Evolutionary conservation across 30 jellyfish, hydroid and myxozoan genomes (phyloP).

Genomic region (Phacellophora camtschatica): DNA sequence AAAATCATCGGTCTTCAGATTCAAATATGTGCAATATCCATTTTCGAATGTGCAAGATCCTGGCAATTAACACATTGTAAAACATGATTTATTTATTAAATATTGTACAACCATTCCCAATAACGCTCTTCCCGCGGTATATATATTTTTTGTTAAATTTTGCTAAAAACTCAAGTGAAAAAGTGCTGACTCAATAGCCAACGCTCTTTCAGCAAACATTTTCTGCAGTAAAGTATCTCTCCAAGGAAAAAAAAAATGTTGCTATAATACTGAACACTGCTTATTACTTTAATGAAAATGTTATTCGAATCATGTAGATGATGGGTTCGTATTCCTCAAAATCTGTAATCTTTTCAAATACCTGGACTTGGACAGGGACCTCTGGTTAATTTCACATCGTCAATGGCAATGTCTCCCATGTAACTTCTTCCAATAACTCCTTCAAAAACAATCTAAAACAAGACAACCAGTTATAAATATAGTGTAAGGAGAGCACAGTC

Average conservation of each 20-base stretch:
- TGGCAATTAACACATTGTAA: background rate
- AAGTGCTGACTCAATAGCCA: background rate
- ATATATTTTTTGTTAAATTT: too few species aligned
- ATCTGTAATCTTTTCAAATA: slow-evolving; percentile 13
- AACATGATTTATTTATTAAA: too few species aligned
- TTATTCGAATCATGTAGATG: too few species aligned
- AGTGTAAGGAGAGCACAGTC: too few species aligned
- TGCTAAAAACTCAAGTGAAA: background rate
- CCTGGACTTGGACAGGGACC: slow-evolving; percentile 96
- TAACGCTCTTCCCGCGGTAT: too few species aligned
- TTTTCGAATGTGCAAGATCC: slow-evolving; percentile 88
- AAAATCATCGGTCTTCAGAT: slow-evolving; percentile 67
- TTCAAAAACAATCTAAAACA: slow-evolving; percentile 73
- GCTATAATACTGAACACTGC: too few species aligned
- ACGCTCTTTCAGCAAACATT: background rate
- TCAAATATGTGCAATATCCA: slow-evolving; percentile 78
- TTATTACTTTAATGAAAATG: too few species aligned
- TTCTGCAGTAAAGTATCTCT: too few species aligned
- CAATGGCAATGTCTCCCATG: slow-evolving; percentile 93
- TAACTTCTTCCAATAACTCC: slow-evolving; percentile 88
- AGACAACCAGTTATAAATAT: background rate
- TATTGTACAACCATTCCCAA: too few species aligned
- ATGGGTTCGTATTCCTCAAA: background rate
- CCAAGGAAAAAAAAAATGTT: too few species aligned
- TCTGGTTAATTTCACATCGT: slow-evolving; percentile 73